Conservation (phyloP, 2,113 vertebrate species). For the Orcinus orca region DNA sequence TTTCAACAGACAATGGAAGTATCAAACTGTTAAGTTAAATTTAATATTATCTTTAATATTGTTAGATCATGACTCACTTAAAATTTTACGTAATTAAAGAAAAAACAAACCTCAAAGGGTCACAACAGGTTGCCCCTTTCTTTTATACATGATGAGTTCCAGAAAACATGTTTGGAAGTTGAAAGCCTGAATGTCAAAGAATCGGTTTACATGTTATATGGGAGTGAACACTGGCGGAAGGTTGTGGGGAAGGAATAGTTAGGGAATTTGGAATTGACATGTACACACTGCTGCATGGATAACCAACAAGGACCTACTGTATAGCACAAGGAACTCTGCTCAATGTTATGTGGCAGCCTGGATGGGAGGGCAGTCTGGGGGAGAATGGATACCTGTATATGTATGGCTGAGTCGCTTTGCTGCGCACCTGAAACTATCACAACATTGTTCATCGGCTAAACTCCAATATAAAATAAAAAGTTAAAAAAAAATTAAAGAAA, state of each 20-base stretch:
- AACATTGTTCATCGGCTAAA: rapidly evolving
- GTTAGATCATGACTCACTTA: neutral
- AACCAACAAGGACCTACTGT: no score
- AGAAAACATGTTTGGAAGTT: neutral
- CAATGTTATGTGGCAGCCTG: no score
- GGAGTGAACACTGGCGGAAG: neutral
- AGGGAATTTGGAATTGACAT: no score
- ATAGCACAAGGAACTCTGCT: no score
- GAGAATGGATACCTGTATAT: no score
- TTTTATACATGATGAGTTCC: neutral
- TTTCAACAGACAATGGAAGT: neutral
- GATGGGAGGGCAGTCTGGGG: no score
- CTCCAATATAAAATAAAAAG: no score
- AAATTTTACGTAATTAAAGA: neutral
- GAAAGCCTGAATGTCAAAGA: neutral
- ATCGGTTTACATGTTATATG: neutral
- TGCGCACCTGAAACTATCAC: no score
- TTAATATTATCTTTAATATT: neutral
- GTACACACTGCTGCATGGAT: no score
- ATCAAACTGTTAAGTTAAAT: neutral
- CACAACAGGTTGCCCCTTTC: neutral
- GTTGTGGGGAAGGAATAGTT: neutral
- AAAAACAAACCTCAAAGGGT: neutral
- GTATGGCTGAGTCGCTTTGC: no score
- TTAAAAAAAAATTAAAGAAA: neutral